Evolutionary conservation across 1,140 invertebrate genomes (phyloP), one percentile per base, ranked within the genome.

Genomic region (Lethrus apterus): DNA sequence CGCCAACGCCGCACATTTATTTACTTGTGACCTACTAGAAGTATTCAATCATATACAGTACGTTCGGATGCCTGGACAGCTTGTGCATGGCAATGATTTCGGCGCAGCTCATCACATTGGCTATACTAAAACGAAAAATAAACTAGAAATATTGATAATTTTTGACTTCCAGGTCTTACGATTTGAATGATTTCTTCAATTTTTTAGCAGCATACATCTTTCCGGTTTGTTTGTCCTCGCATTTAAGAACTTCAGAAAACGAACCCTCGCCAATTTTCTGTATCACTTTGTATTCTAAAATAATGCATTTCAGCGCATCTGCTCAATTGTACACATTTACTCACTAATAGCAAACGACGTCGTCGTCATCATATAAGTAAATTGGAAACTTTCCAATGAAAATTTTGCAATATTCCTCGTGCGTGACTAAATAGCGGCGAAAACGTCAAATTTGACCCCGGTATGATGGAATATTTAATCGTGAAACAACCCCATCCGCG

Each of bases 221-320:
- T 31, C 73, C 74, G 50, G 71, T 74, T 50, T 68, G 58, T 47
- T 70, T 65, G 46, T 78, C 68, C 58, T 80, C 70, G 62, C 79
- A 81, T 71, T 79, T 79, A 36, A 81, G 62, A 10, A 84, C 81
- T 54, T 82, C 79, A 0, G 81, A 80, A 66, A 83, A 84, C 8
- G 79, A 79, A 4, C 80, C 81, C 66, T 77, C 73, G 0, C 76
- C 75, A 46, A 77, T 74, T 73, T 81, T 80, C 20, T 73, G 64
- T 40, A 81, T 50, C 47, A 81, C 68, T 63, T 74, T 73, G 58
- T 80, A 83, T 54, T 63, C 58, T 62, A 50, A 56, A 58, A n/a
- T 10, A 32, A 21, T 11, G 13, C 35, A 29, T 4, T 11, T 34
- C 13, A 5, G 5, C 15, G 32, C 4, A 10, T 32, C 14, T 30